These are phyloP conservation scores for Brachionus koreanus DNA, from an alignment of 1,140 invertebrate species.

Conservation along the genomic window DNA sequence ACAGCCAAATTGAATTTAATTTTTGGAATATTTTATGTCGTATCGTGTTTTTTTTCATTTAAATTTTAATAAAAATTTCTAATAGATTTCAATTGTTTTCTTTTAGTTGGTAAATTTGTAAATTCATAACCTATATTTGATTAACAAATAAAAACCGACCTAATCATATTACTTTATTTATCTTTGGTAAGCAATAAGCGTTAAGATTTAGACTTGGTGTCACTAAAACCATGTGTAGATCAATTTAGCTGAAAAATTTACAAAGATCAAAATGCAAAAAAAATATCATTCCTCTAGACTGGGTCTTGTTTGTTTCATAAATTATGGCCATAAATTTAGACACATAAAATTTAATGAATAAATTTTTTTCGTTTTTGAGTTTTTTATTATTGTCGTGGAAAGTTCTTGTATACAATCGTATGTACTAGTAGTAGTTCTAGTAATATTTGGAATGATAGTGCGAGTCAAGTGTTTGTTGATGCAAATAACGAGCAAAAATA, in stretches of 20 bases:
- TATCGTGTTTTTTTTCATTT: slow-evolving; percentile 60
- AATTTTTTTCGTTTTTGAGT: neutral
- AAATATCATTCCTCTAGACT: neutral
- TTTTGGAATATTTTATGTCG: slow-evolving; percentile 80
- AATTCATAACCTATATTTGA: neutral
- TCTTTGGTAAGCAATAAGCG: neutral
- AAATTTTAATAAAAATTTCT: slow-evolving; percentile 3
- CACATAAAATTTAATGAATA: neutral
- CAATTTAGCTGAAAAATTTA: neutral
- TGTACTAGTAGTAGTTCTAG: neutral
- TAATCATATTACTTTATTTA: slow-evolving; percentile 5
- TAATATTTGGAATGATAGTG: neutral
- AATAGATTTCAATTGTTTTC: neutral
- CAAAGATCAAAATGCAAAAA: neutral
- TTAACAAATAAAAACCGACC: neutral
- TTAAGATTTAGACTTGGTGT: neutral
- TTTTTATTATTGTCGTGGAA: neutral
- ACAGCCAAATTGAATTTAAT: slow-evolving; percentile 84
- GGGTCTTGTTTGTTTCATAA: neutral
- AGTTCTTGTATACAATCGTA: neutral
- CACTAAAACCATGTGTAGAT: neutral
- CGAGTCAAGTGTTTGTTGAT: slow-evolving; percentile 6
- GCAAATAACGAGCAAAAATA: neutral
- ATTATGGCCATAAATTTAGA: neutral
- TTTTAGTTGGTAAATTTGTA: neutral